Conservation (phyloP, 2,113 vertebrate genomes). For the Lepus timidus region DNA sequence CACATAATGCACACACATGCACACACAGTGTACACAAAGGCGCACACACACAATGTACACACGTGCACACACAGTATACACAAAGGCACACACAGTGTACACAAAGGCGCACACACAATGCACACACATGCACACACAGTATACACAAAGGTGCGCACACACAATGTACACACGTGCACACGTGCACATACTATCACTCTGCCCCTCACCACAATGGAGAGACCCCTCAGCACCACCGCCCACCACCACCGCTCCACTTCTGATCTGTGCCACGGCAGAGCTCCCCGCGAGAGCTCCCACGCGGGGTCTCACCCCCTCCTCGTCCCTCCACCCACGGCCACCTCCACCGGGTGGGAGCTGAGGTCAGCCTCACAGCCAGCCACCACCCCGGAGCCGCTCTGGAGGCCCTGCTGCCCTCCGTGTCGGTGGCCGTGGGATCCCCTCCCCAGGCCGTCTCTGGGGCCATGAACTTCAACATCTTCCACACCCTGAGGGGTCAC, state of each 20-base stretch:
- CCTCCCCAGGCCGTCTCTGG: background rate
- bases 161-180: too few relatives aligned
- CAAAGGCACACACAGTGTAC: too few relatives aligned
- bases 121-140: too few relatives aligned
- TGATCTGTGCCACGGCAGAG: background rate
- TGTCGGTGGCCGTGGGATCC: too few relatives aligned
- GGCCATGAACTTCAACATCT: background rate
- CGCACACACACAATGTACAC: too few relatives aligned
- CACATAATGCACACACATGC: too few relatives aligned
- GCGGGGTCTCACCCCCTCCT: accelerated
- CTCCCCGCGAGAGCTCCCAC: too few relatives aligned
- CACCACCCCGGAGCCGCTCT: background rate
- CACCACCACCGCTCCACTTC: background rate
- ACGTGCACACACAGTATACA: too few relatives aligned
- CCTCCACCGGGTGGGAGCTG: background rate
- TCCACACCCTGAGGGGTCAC: background rate
- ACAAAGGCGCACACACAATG: too few relatives aligned
- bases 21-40: too few relatives aligned
- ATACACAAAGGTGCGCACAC: too few relatives aligned
- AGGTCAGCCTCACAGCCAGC: accelerated
- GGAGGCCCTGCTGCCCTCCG: background rate
- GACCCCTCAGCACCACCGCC: accelerated
- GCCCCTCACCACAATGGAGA: accelerated
- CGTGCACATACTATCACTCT: background rate
- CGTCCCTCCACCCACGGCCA: too few relatives aligned